phyloP scores from a whole-genome alignment of 2,113 vertebrate genomes.

The Catharus minimus region DNA sequence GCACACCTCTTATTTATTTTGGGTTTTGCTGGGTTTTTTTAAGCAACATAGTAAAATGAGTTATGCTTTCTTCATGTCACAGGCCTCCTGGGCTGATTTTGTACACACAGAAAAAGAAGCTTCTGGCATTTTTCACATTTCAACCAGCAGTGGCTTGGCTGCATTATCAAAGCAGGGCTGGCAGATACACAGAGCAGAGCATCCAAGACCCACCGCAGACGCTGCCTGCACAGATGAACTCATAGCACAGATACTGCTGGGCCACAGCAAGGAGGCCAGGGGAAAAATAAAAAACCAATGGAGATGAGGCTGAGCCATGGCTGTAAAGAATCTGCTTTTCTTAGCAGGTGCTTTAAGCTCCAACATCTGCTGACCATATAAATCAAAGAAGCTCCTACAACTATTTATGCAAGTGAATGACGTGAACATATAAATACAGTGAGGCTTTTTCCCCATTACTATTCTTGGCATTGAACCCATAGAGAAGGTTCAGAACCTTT shows the following conservation, averaged over 20 bases:
- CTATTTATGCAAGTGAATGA: slow-evolving; percentile 67
- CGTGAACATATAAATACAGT: slow-evolving; percentile 69
- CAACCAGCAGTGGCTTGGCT: slow-evolving; percentile 76
- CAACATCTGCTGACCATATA: slow-evolving; percentile 80
- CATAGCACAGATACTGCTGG: slow-evolving; percentile 63
- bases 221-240: slow-evolving; percentile 68
- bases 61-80: slow-evolving; percentile 33
- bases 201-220: slow-evolving; percentile 78
- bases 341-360: slow-evolving; percentile 77
- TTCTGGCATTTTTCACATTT: slow-evolving; percentile 75
- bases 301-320: slow-evolving; percentile 32
- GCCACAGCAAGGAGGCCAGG: slow-evolving; percentile 70
- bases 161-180: slow-evolving; percentile 72
- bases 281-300: slow-evolving; percentile 70
- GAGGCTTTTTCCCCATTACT: slow-evolving; percentile 48
- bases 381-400: slow-evolving; percentile 73
- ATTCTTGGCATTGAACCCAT: slow-evolving; percentile 43
- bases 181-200: slow-evolving; percentile 53
- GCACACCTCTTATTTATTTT: slow-evolving; percentile 26
- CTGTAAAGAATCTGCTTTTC: slow-evolving; percentile 77
- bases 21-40: neutral
- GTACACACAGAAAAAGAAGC: slow-evolving; percentile 58
- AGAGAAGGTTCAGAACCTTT: neutral
- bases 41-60: neutral
- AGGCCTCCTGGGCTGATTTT: slow-evolving; percentile 39